Evolutionary conservation across 2,113 vertebrate genomes (phyloP).

Genomic region (Haemorhous mexicanus): DNA sequence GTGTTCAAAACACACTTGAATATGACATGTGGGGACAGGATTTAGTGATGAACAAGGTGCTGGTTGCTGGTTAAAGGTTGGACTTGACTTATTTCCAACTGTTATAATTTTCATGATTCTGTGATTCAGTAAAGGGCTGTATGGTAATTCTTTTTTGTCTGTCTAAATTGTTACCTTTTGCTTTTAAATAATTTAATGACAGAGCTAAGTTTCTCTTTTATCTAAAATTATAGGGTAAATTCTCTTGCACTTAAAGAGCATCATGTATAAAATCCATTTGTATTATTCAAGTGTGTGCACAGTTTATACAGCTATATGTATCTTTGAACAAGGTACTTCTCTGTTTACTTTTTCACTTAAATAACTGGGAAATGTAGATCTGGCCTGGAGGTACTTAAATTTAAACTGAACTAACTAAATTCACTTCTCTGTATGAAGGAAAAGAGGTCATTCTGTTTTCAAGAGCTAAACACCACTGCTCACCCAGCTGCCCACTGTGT

Average conservation of each 20-base stretch:
- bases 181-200: not conserved
- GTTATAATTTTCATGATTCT: not conserved
- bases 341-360: not conserved
- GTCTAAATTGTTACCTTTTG: not conserved
- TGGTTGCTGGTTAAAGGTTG: rapidly evolving
- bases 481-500: not conserved
- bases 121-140: not conserved
- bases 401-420: not conserved
- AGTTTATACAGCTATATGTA: not conserved
- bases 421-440: not conserved
- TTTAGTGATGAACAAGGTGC: not conserved
- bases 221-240: not conserved
- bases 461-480: too few relatives aligned
- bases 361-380: not conserved
- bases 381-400: not conserved
- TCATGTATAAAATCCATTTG: not conserved
- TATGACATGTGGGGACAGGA: not conserved
- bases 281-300: not conserved
- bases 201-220: not conserved
- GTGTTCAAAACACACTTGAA: not conserved
- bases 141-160: not conserved
- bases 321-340: not conserved
- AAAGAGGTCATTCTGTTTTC: not conserved
- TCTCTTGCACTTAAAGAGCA: not conserved
- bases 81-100: rapidly evolving